Conservation (phyloP, 2,888 invertebrate species). For the Trimorus sp. region DNA sequence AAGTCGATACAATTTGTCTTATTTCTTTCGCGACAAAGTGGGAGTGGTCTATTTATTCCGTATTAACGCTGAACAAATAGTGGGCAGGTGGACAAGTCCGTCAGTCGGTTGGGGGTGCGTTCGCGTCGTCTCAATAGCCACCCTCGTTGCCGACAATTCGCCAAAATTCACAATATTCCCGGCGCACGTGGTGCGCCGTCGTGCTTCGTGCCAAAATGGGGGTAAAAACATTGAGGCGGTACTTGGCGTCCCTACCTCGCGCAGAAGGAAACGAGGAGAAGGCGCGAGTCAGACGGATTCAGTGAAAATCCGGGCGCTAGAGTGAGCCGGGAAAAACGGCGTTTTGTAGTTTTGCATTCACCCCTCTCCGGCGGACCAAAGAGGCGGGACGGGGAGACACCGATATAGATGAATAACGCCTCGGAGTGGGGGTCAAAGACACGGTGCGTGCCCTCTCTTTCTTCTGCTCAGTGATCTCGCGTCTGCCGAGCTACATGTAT, state of each 20-base stretch:
- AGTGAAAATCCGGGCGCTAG: slow-evolving; percentile 23
- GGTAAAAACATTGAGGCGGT: slow-evolving; percentile 67
- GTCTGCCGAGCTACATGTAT: slow-evolving; percentile 78
- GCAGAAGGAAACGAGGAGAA: slow-evolving; percentile 53
- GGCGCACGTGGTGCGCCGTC: slow-evolving; percentile 63
- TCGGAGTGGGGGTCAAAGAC: slow-evolving; percentile 62
- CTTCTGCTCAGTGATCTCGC: slow-evolving; percentile 79
- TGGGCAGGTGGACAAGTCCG: slow-evolving; percentile 58
- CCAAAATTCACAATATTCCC: slow-evolving; percentile 47
- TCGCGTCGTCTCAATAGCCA: slow-evolving; percentile 53
- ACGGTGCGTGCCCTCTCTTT: slow-evolving; percentile 66
- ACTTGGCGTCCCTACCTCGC: slow-evolving; percentile 44
- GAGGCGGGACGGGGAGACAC: slow-evolving; percentile 63
- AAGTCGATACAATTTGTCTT: slow-evolving; percentile 12
- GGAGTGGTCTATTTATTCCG: slow-evolving; percentile 59
- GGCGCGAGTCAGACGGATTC: slow-evolving; percentile 44
- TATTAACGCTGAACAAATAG: slow-evolving; percentile 51
- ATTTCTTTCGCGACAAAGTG: slow-evolving; percentile 51
- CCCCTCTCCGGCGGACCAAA: slow-evolving; percentile 44
- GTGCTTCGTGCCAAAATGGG: slow-evolving; percentile 67
- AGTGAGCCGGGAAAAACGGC: slow-evolving; percentile 55
- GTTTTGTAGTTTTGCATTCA: slow-evolving; percentile 57
- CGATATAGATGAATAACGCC: slow-evolving; percentile 56
- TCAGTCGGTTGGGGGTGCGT: slow-evolving; percentile 43
- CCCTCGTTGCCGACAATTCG: slow-evolving; percentile 54